Evolutionary conservation across 2,113 vertebrate genomes (phyloP).

Genomic region (Noturus placidus): DNA sequence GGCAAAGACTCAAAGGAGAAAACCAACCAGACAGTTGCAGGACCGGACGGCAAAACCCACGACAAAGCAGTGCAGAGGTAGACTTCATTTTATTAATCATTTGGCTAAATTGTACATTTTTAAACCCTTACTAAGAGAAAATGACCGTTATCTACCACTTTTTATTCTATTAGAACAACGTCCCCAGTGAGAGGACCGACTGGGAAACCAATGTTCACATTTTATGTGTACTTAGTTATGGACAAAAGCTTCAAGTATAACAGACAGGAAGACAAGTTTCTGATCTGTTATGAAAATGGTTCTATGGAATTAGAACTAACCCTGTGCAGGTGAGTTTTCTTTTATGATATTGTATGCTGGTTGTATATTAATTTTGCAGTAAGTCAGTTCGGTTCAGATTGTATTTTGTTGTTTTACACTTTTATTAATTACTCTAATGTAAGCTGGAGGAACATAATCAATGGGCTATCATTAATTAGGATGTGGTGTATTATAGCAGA

Average conservation of each 20-base stretch:
- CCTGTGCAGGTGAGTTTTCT: slow-evolving; percentile 59
- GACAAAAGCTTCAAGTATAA: slow-evolving; percentile 65
- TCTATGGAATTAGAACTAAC: slow-evolving; percentile 14
- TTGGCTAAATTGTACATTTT: neutral
- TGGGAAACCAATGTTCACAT: slow-evolving; percentile 53
- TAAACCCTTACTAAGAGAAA: neutral
- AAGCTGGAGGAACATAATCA: neutral
- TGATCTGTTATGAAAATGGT: rapidly evolving
- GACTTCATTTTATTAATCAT: neutral
- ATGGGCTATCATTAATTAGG: neutral
- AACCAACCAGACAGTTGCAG: neutral
- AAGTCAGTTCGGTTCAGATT: neutral
- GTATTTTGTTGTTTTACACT: neutral
- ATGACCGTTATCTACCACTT: neutral
- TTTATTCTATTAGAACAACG: slow-evolving; percentile 13
- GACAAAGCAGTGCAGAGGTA: slow-evolving; percentile 32
- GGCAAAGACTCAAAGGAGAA: neutral
- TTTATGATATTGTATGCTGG: neutral
- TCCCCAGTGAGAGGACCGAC: slow-evolving; percentile 47
- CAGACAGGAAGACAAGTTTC: neutral
- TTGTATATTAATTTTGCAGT: neutral
- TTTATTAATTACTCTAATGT: neutral
- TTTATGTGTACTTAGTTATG: slow-evolving; percentile 67
- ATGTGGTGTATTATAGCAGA: neutral
- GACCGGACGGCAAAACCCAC: neutral